Evolutionary conservation across 2,797 vertebrate species (phyloP).

Genomic region (Rachycentron canadum): DNA sequence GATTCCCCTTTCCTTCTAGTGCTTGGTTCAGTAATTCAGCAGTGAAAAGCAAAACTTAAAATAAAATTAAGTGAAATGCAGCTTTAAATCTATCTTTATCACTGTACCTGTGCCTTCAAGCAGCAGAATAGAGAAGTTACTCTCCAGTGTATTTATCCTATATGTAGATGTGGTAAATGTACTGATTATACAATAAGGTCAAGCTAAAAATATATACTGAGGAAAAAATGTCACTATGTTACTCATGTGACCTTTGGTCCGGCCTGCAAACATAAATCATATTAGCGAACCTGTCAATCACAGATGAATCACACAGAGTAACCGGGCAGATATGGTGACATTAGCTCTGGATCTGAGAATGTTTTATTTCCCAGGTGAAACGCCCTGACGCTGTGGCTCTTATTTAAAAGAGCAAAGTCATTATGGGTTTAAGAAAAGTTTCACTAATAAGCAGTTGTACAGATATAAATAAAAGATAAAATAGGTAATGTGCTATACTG

Average conservation of each 20-base stretch:
- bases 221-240: background rate
- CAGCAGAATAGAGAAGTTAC: background rate
- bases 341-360: slow-evolving; percentile 3
- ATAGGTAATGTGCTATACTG: slow-evolving; percentile 10
- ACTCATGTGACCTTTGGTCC: slow-evolving; percentile 48
- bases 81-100: background rate
- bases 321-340: slow-evolving; percentile 11
- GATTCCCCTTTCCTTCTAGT: background rate
- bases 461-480: slow-evolving; percentile 46
- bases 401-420: slow-evolving; percentile 16
- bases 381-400: background rate
- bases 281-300: slow-evolving; percentile 55
- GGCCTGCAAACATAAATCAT: slow-evolving; percentile 44
- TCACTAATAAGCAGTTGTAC: slow-evolving; percentile 10
- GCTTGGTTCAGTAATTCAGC: background rate
- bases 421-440: slow-evolving; percentile 33
- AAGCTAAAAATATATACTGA: slow-evolving; percentile 22
- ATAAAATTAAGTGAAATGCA: background rate
- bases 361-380: slow-evolving; percentile 17
- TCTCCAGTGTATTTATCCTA: background rate
- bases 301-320: slow-evolving; percentile 46
- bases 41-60: background rate
- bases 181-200: background rate
- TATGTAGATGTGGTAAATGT: slow-evolving; percentile 3
- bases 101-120: background rate